phyloP scores from a whole-genome alignment of 2,888 invertebrate species.

The Autographa gamma region DNA sequence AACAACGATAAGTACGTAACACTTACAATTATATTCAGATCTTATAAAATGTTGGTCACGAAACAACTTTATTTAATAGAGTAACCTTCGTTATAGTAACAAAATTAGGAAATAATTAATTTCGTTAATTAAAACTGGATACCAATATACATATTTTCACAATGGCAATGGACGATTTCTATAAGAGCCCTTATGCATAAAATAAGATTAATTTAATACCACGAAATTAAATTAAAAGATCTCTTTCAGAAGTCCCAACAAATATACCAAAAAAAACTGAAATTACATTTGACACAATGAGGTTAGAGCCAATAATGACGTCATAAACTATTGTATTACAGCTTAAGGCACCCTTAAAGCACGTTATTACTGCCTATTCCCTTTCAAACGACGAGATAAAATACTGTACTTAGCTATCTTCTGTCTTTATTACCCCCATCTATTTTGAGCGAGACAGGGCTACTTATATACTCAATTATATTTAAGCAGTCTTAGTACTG shows the following conservation, averaged over 20 bases:
- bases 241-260: not conserved
- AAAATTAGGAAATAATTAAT: too few relatives aligned
- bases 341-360: conserved; percentile 15
- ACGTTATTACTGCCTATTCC: conserved; percentile 19
- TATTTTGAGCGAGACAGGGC: conserved; percentile 30
- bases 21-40: too few relatives aligned
- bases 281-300: conserved; percentile 1
- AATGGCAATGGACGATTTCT: too few relatives aligned
- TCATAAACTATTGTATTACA: not conserved
- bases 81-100: too few relatives aligned
- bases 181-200: not conserved
- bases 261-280: not conserved
- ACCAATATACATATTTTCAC: too few relatives aligned
- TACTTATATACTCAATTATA: conserved; percentile 34
- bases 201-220: too few relatives aligned
- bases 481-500: conserved; percentile 16
- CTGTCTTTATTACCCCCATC: conserved; percentile 42
- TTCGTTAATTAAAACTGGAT: too few relatives aligned
- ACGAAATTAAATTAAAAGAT: not conserved
- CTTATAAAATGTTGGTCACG: too few relatives aligned
- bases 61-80: too few relatives aligned
- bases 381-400: conserved; percentile 32
- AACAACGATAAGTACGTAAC: not conserved
- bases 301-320: not conserved
- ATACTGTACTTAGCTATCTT: conserved; percentile 30